Conservation (phyloP, 1,140 invertebrate species). For the Conus betulinus region DNA sequence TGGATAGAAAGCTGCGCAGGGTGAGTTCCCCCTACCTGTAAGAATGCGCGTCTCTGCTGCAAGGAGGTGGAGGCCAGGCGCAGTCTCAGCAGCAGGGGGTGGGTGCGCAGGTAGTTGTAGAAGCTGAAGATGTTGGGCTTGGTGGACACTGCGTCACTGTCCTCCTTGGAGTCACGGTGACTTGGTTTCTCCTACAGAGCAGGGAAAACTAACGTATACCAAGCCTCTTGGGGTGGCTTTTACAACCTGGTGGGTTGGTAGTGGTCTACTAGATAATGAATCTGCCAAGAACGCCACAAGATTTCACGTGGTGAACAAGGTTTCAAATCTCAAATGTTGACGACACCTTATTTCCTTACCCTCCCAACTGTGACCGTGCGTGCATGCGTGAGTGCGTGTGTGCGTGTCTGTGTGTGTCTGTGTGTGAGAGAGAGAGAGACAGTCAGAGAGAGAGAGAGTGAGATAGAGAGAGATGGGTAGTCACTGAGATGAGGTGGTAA, state of each 20-base stretch:
- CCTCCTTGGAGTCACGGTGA: conserved; percentile 24
- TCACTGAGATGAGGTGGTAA: too few species aligned
- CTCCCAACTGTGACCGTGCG: too few species aligned
- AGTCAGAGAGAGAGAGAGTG: too few species aligned
- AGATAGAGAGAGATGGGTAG: too few species aligned
- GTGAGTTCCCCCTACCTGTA: background rate
- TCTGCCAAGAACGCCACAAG: background rate
- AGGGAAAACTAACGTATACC: background rate
- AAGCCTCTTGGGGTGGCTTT: too few species aligned
- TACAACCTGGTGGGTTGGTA: too few species aligned
- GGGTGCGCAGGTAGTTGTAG: conserved; percentile 96
- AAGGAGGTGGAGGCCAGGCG: conserved; percentile 79
- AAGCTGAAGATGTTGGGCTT: conserved; percentile 99
- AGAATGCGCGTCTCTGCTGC: conserved; percentile 79
- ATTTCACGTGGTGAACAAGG: background rate
- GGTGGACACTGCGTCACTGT: conserved; percentile 74
- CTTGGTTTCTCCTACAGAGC: conserved; percentile 24
- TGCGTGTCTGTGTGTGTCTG: too few species aligned
- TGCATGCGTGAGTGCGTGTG: too few species aligned
- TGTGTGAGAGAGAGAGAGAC: too few species aligned
- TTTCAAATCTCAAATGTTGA: too few species aligned
- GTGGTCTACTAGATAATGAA: background rate
- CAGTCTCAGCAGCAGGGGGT: conserved; percentile 92
- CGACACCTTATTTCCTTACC: too few species aligned
- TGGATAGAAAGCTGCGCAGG: too few species aligned